Percentiles rank a stretch among this genome's conserved stretches.
Evolutionary conservation across 2,888 invertebrate genomes (phyloP).

Genomic region (Leptopilina drosophilae): DNA sequence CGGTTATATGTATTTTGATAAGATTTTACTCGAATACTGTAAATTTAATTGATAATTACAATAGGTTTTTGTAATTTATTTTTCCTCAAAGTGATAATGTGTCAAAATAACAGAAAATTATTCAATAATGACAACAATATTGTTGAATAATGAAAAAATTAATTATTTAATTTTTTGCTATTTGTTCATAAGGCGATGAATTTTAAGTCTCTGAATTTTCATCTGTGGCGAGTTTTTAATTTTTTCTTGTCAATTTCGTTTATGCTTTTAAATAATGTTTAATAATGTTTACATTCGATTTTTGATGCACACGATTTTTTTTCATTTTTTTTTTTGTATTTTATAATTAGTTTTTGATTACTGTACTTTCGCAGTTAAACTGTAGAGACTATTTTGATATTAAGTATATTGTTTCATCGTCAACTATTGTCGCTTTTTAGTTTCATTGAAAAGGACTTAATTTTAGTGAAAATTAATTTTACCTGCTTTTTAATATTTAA

Average conservation of each 20-base stretch:
- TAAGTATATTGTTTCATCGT: neutral
- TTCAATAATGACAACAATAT: neutral
- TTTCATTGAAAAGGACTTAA: neutral
- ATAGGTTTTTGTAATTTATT: neutral
- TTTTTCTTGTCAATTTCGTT: neutral
- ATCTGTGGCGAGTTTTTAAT: too few relatives aligned
- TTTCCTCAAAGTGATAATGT: neutral
- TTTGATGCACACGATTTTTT: neutral
- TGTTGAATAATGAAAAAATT: neutral
- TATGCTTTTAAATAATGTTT: neutral
- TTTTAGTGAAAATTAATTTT: too few relatives aligned
- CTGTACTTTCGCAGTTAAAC: neutral
- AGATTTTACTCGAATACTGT: neutral
- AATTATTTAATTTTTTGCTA: too few relatives aligned
- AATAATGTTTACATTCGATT: slow-evolving; percentile 5
- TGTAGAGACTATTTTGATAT: neutral
- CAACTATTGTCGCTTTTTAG: neutral
- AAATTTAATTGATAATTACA: neutral
- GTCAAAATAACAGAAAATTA: neutral
- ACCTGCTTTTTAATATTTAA: too few relatives aligned
- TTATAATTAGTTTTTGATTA: neutral
- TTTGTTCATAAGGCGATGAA: too few relatives aligned
- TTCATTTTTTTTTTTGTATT: neutral
- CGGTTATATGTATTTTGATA: slow-evolving; percentile 12
- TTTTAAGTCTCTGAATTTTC: too few relatives aligned